A percentile compares a stretch with the other conserved stretches of the same genome.
Conservation (phyloP, 2,888 invertebrate genomes). For the Heteromyza rotundicornis region DNA sequence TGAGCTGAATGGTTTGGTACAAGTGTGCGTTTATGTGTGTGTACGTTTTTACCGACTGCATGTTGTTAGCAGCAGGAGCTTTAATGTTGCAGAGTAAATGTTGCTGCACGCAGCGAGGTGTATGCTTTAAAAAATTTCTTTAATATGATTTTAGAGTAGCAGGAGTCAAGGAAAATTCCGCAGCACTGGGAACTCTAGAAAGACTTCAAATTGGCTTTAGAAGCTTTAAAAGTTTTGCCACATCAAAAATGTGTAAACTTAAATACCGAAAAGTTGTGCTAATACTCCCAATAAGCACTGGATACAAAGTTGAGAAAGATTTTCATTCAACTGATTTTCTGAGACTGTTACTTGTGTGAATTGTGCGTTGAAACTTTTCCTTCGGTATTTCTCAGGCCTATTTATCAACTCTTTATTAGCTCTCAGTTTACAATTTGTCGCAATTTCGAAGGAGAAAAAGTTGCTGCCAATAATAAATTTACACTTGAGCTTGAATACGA, state of each 20-base stretch:
- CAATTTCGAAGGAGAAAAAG: no score
- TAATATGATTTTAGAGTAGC: not conserved
- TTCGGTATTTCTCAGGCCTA: no score
- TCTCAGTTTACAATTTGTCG: no score
- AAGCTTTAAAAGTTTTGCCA: not conserved
- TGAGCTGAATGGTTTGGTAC: not conserved
- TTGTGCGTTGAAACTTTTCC: no score
- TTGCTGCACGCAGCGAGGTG: not conserved
- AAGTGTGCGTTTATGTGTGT: conserved; percentile 6
- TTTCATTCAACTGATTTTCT: no score
- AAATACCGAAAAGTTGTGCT: not conserved
- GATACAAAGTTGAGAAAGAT: no score
- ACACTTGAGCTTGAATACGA: no score
- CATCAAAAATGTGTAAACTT: not conserved
- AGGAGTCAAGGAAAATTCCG: not conserved
- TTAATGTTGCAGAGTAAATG: not conserved
- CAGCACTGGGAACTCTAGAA: not conserved
- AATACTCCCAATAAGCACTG: not conserved
- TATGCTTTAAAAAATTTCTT: not conserved
- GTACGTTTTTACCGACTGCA: not conserved
- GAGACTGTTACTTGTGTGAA: no score
- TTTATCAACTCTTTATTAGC: no score
- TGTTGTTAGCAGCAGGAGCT: conserved; percentile 6
- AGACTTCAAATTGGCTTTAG: not conserved
- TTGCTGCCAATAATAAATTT: no score